Base-by-base conservation (phyloP, 1,140 invertebrate species). In the Macrobrachium nipponense region DNA sequence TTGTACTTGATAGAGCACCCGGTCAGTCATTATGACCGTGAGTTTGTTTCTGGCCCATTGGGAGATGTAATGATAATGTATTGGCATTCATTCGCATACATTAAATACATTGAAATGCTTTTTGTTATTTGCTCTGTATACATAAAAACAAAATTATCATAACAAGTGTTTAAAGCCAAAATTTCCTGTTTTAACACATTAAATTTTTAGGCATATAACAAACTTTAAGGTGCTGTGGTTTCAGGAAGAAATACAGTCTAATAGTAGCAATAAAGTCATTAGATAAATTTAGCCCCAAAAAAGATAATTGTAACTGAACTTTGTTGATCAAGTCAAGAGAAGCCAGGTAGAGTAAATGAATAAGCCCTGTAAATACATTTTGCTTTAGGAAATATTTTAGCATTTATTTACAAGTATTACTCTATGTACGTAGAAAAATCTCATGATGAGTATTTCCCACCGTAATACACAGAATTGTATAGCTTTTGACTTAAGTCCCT, bases 371-470 rank as follows among this genome's bases (percentile, higher is more conserved):
- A 80, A n/a, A 80, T 80, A 80, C 60, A 23, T 61, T n/a, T 64
- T 80, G 77, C 77, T 80, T 80, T 80, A 80, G 77, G n/a, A 43
- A 80, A 66, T 80, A 80, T 80, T n/a, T 80, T 80, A 80, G 61
- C 77, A 80, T 80, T 80, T 80, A 80, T 80, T 80, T 80, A 80
- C 77, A 80, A 80, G 77, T 64, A 80, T 80, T 80, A 80, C 77
- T 80, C 77, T 60, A 80, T 80, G 77, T 80, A 80, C 17, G 60
- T 80, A 80, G 61, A 62, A 80, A 79, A 80, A 80, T 80, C 77
- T 80, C 77, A 64, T 60, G 77, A 80, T 80, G 64, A 64, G 77
- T 62, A 66, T 80, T 43, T 80, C 77, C 77, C 77, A 62, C 77
- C 77, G 64, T 80, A 80, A 80, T 80, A 80, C 77, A 80, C 77